Base-by-base conservation (phyloP, 1,140 invertebrate genomes). In the Rhopalosiphum maidis region DNA sequence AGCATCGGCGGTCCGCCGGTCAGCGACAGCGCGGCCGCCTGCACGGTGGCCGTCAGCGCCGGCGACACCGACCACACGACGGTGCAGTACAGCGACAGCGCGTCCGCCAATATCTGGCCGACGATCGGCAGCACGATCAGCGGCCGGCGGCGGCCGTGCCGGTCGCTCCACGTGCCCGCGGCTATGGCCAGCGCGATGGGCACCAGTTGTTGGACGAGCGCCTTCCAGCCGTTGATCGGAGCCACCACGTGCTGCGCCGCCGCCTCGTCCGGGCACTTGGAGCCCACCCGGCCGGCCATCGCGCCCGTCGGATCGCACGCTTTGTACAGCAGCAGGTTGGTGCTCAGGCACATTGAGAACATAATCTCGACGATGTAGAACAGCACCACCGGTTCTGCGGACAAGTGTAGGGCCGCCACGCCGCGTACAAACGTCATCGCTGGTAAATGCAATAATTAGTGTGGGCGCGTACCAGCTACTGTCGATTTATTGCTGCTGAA, bases 41-140 rank as follows among this genome's bases (percentile, higher is more conserved):
- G 91, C n/a, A 5, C 1, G 35, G 23, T 35, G 41, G 91, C 91
- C n/a, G 91, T 92, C 7, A 85, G 5, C 46, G 43, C n/a, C 18
- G 91, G 91, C 48, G 91, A 92, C 35, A 92, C 48, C 7, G 91
- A 92, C 91, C 91, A 92, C 37, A 41, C 30, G 68, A 92, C n/a
- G 8, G 82, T 25, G 23, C 91, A 92, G 77, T 85, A 92, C 48
- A 92, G 30, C 8, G 91, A 92, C 91, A 85, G 18, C n/a, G 9
- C 0, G 77, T 91, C 77, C 21, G 91, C 43, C 30, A 48, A 0
- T 35, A 94, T 93, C 60, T 94, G 91, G 3, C 94, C 94, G 25
- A 88, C 54, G 30, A 95, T 94, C 5, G 96, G 95, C 11, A 96
- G 77, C 6, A 95, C 89, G 48, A 96, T 94, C 1, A 96, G 95